Conservation (phyloP, 2,888 invertebrate species). For the Drosophila helvetica region DNA sequence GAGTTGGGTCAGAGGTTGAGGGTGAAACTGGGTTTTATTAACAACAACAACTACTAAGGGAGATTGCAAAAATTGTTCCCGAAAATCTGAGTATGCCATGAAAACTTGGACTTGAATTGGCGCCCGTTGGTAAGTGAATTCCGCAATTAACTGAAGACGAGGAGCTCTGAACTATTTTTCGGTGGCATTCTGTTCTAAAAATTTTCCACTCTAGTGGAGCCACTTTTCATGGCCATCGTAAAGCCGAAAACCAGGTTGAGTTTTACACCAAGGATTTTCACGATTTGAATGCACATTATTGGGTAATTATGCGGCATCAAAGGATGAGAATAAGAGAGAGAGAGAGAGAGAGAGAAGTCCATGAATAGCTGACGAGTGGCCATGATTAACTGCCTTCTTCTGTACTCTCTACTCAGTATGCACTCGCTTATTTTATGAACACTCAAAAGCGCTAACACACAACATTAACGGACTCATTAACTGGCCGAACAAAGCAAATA, state of each 20-base stretch:
- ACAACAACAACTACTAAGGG: not conserved
- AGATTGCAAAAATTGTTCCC: not conserved
- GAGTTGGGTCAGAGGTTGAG: not conserved
- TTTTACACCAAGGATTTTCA: slow-evolving; percentile 48
- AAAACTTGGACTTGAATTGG: slow-evolving; percentile 14
- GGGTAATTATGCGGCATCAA: slow-evolving; percentile 70
- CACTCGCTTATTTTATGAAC: slow-evolving; percentile 61
- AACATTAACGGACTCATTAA: slow-evolving; percentile 74
- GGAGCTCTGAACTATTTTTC: slow-evolving; percentile 20
- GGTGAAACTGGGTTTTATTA: not conserved
- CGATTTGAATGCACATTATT: slow-evolving; percentile 70
- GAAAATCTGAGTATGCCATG: slow-evolving; percentile 4
- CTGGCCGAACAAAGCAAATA: slow-evolving; percentile 72
- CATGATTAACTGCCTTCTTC: slow-evolving; percentile 11
- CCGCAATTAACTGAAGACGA: slow-evolving; percentile 15
- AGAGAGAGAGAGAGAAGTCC: not conserved
- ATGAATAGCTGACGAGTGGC: slow-evolving; percentile 30
- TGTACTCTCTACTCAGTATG: slow-evolving; percentile 22
- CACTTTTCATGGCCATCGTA: slow-evolving; percentile 25
- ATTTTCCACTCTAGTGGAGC: not conserved
- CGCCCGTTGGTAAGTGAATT: slow-evolving; percentile 16
- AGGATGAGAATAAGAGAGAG: slow-evolving; percentile 26
- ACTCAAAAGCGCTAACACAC: slow-evolving; percentile 74
- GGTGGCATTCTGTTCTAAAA: not conserved
- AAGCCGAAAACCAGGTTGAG: slow-evolving; percentile 16